Percentiles rank a stretch among this genome's conserved stretches.
Evolutionary conservation across 2,888 invertebrate genomes (phyloP).

Genomic region (Isotomurus palustris): DNA sequence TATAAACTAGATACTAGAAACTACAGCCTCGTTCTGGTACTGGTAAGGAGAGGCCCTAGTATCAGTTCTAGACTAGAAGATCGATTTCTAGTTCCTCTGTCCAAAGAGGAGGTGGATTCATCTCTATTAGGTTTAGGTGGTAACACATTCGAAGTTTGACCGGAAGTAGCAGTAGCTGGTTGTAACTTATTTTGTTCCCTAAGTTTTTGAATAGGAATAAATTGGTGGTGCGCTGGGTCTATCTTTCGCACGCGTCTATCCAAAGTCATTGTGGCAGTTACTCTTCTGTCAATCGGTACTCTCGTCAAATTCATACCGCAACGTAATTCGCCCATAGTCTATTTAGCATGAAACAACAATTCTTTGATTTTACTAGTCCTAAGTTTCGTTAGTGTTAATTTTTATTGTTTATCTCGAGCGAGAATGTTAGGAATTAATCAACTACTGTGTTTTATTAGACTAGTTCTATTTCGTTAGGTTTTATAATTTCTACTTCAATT

Average conservation of each 20-base stretch:
- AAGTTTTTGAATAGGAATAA: slow-evolving; percentile 10
- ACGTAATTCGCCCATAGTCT: too few relatives aligned
- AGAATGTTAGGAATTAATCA: too few relatives aligned
- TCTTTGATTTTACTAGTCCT: too few relatives aligned
- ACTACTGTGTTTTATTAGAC: too few relatives aligned
- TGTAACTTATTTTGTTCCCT: neutral
- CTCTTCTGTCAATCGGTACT: neutral
- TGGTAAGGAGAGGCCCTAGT: slow-evolving; percentile 38
- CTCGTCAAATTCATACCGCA: neutral
- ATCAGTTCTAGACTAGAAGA: slow-evolving; percentile 45
- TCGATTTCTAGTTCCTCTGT: slow-evolving; percentile 25
- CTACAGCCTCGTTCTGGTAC: slow-evolving; percentile 37
- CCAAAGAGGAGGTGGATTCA: slow-evolving; percentile 7
- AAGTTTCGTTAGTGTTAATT: too few relatives aligned
- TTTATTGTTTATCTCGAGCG: too few relatives aligned
- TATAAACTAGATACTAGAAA: neutral
- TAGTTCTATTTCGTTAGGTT: too few relatives aligned
- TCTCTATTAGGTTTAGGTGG: neutral
- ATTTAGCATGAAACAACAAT: too few relatives aligned
- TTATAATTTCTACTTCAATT: too few relatives aligned
- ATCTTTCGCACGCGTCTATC: slow-evolving; percentile 15
- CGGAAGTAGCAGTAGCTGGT: slow-evolving; percentile 2
- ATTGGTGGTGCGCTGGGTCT: slow-evolving; percentile 7
- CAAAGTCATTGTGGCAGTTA: slow-evolving; percentile 20
- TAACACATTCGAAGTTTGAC: neutral